Base-by-base conservation (phyloP, 2,113 vertebrate genomes). In the Eira barbara region DNA sequence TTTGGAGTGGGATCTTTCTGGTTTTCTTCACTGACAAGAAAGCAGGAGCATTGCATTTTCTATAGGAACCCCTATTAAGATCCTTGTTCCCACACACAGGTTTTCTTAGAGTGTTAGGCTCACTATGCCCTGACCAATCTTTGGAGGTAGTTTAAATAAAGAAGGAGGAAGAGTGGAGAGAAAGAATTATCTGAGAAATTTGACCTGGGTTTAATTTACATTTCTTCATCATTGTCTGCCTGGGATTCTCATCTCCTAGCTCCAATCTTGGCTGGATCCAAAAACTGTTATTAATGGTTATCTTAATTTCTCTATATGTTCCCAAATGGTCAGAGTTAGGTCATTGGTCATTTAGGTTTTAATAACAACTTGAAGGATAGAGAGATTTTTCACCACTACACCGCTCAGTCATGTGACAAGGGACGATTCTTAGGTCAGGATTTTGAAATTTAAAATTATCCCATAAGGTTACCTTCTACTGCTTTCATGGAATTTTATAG, bases 311-410 rank as follows among this genome's bases (percentile, higher is more conserved):
- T 87, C 9, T 1, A 3, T 34, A 65, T 74, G 31, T 84, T 81
- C 27, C 31, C 34, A 55, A 59, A 45, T 45, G 45, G 42, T 95
- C 78, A 73, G 20, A 95, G 36, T 55, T 85, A 76, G 27, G 49
- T 79, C 55, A 95, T 45, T 85, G 27, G 29, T 71, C 90, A 69
- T 23, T 36, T 0, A 74, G 49, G 17, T 79, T 95, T 94, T 95
- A 95, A 86, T 52, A 91, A 80, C 9, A 94, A 92, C 74, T 83
- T 96, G 34, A 95, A 91, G 34, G 27, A 82, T 42, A 65, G 84
- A 52, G 18, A 93, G 9, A 67, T 69, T 74, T 83, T 90, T 90
- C 10, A 73, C 10, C n/a, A 74, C 5, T 25, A 49, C 14, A 36
- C 20, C 76, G 34, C 80, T 96, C 49, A 95, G 10, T 29, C 39